phyloP scores from a whole-genome alignment of 92 coral and sea anemone genomes.

The Phenganax marumi region DNA sequence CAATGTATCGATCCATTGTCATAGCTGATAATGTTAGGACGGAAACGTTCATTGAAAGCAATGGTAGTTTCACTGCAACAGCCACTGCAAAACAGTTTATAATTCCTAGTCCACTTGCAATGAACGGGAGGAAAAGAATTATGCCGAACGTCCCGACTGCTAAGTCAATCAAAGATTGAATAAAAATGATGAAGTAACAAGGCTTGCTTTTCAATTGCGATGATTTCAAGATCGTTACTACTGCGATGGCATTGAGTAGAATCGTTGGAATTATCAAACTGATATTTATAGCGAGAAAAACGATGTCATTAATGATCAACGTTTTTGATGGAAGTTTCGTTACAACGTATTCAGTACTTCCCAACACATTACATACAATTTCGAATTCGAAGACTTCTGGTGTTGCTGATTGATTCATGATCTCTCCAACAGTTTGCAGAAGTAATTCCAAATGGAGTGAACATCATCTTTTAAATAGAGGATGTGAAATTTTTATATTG shows the following conservation, averaged over 20 bases:
- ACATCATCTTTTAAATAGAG: too few species aligned
- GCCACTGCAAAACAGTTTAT: conserved; percentile 26
- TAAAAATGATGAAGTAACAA: conserved; percentile 27
- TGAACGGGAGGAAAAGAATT: conserved; percentile 24
- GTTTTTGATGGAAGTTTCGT: conserved; percentile 34
- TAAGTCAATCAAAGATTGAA: conserved; percentile 29
- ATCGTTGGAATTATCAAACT: conserved; percentile 34
- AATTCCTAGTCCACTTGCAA: neutral
- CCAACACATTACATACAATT: conserved; percentile 21
- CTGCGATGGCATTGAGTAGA: conserved; percentile 23
- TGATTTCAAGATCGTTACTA: conserved; percentile 31
- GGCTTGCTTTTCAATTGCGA: conserved; percentile 43
- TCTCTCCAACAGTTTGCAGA: neutral
- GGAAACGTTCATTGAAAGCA: conserved; percentile 9
- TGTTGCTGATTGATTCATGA: conserved; percentile 21
- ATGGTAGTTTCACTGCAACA: neutral
- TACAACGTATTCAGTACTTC: conserved; percentile 13
- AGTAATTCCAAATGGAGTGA: too few species aligned
- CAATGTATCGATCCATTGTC: conserved; percentile 32
- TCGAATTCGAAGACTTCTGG: neutral
- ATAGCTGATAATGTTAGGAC: conserved; percentile 18
- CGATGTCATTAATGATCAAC: conserved; percentile 1
- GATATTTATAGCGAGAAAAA: conserved; percentile 2
- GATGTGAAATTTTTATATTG: too few species aligned
- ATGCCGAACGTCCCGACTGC: conserved; percentile 25